Evolutionary conservation across 1,140 invertebrate species (phyloP).

Genomic region (Drosophila sproati): DNA sequence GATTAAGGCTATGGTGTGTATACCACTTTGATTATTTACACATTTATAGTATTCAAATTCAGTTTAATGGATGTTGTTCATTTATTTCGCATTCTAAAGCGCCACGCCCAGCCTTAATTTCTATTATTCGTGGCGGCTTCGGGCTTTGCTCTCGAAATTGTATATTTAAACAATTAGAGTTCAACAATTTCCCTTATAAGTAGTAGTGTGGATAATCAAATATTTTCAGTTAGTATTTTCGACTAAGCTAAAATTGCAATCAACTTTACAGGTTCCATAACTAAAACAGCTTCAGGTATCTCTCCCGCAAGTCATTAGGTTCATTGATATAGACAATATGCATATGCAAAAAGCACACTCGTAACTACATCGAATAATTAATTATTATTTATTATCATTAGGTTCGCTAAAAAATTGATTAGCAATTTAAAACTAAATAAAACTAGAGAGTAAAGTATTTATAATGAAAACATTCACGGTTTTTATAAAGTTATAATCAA

Average conservation of each 20-base stretch:
- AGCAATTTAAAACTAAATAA: too few species aligned
- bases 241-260: too few species aligned
- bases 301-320: too few species aligned
- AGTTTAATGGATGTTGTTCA: slow-evolving; percentile 11
- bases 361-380: slow-evolving; percentile 1
- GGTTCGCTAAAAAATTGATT: too few species aligned
- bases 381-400: neutral
- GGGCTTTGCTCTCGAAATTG: slow-evolving; percentile 23
- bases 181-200: slow-evolving; percentile 30
- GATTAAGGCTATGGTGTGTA: slow-evolving; percentile 6
- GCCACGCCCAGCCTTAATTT: slow-evolving; percentile 21
- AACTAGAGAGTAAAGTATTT: too few species aligned
- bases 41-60: neutral
- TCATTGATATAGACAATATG: neutral
- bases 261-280: too few species aligned
- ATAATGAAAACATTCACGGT: too few species aligned
- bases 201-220: slow-evolving; percentile 26
- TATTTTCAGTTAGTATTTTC: neutral
- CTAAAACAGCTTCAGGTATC: too few species aligned
- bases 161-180: slow-evolving; percentile 28
- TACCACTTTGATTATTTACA: neutral
- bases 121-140: neutral
- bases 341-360: neutral
- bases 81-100: slow-evolving; percentile 1
- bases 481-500: too few species aligned